Evolutionary conservation across 2,797 vertebrate genomes (phyloP).

Genomic region (Labeo calbasu): DNA sequence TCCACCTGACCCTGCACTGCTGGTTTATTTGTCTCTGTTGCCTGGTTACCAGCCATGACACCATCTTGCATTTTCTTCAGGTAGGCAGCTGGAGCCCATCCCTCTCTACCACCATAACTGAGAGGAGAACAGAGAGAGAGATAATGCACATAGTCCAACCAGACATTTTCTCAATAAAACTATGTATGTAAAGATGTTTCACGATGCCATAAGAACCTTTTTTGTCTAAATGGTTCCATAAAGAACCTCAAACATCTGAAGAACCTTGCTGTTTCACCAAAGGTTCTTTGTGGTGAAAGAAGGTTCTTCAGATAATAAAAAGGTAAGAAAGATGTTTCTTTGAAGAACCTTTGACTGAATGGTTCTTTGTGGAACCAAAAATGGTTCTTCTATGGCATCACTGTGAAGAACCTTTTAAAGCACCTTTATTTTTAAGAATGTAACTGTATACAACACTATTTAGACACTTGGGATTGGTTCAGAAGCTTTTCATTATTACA

Average conservation of each 20-base stretch:
- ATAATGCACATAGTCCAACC: not conserved
- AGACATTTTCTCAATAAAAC: not conserved
- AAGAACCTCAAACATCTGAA: no score
- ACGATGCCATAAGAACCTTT: no score
- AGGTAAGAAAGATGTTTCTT: no score
- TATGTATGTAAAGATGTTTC: not conserved
- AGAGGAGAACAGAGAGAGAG: not conserved
- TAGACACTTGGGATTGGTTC: not conserved
- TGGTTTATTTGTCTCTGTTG: constrained; percentile 54
- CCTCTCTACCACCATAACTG: constrained; percentile 93
- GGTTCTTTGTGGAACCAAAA: no score
- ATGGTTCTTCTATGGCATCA: no score
- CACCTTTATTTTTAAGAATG: no score
- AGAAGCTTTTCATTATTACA: not conserved
- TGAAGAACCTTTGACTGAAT: no score
- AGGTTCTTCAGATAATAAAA: no score
- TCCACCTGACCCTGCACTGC: constrained; percentile 85
- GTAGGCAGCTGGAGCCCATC: constrained; percentile 96
- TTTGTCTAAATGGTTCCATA: no score
- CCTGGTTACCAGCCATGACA: constrained; percentile 87
- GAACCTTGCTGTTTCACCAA: no score
- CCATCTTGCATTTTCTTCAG: constrained; percentile 93
- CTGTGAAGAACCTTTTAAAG: no score
- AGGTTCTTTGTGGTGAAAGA: no score
- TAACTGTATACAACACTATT: not conserved